These are phyloP conservation scores for Anastatus disparis DNA, from an alignment of 1,140 invertebrate species.

Conservation along the genomic window DNA sequence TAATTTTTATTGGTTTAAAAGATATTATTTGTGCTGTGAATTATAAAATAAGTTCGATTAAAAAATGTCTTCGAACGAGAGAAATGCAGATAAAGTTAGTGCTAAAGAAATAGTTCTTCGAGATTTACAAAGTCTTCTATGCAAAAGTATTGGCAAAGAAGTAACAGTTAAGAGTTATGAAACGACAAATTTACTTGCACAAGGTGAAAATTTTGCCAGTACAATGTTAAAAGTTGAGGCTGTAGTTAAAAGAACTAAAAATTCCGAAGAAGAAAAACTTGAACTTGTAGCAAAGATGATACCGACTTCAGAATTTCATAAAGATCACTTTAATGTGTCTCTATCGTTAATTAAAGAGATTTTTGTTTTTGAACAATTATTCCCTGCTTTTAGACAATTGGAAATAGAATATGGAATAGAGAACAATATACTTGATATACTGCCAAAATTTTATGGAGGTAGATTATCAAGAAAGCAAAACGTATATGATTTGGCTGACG, in stretches of 20 bases:
- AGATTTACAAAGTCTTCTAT: constrained; percentile 44
- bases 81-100: too few species aligned
- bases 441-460: constrained; percentile 69
- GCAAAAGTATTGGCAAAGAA: constrained; percentile 39
- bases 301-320: constrained; percentile 54
- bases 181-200: constrained; percentile 48
- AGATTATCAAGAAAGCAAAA: constrained; percentile 61
- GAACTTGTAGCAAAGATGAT: constrained; percentile 62
- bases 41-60: too few species aligned
- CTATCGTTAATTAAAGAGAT: constrained; percentile 62
- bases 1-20: too few species aligned
- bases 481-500: not conserved
- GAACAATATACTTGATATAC: constrained; percentile 59
- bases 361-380: constrained; percentile 55
- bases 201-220: constrained; percentile 73
- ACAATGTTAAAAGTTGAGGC: constrained; percentile 65
- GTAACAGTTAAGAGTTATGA: constrained; percentile 42
- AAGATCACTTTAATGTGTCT: constrained; percentile 58
- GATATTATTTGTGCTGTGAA: too few species aligned
- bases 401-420: too few species aligned
- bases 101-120: constrained; percentile 20
- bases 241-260: constrained; percentile 40
- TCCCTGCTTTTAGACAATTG: constrained; percentile 53
- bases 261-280: constrained; percentile 46
- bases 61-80: too few species aligned